Evolutionary conservation across 1,140 invertebrate species (phyloP).

Genomic region (Trichomalopsis sarcophagae): DNA sequence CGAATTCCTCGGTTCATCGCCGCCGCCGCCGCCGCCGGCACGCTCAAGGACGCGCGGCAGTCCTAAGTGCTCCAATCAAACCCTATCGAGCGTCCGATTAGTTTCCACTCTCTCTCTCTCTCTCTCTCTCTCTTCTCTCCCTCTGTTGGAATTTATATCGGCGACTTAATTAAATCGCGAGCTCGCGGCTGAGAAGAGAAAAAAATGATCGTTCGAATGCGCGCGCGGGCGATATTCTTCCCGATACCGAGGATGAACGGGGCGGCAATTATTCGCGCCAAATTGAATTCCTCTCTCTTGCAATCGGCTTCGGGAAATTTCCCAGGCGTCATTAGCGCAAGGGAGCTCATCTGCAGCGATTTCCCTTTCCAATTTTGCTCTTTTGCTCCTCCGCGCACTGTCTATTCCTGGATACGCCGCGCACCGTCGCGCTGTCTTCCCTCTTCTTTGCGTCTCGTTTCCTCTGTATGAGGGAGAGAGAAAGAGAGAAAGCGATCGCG

Average conservation of each 20-base stretch:
- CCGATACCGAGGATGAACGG: not conserved
- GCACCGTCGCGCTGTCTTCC: not conserved
- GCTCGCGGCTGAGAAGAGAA: not conserved
- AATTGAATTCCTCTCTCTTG: constrained; percentile 24
- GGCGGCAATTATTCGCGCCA: constrained; percentile 22
- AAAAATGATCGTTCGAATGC: not conserved
- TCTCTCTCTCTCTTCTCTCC: not conserved
- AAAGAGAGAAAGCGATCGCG: not conserved
- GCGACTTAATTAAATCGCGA: constrained; percentile 46
- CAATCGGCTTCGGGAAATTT: not conserved
- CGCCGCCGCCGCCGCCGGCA: not conserved
- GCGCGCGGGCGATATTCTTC: not conserved
- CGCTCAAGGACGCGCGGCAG: constrained; percentile 21
- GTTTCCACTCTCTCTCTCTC: constrained; percentile 22
- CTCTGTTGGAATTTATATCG: constrained; percentile 39
- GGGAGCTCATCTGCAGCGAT: not conserved
- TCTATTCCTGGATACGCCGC: not conserved
- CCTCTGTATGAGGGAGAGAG: not conserved
- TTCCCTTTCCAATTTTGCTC: not conserved
- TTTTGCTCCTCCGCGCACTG: not conserved
- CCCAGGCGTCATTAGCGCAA: not conserved
- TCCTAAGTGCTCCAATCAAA: constrained; percentile 47
- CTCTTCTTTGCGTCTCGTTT: not conserved
- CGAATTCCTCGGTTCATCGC: constrained; percentile 45
- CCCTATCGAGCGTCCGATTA: constrained; percentile 43